phyloP scores from a whole-genome alignment of 2,797 vertebrate genomes.

The Gila robusta region DNA sequence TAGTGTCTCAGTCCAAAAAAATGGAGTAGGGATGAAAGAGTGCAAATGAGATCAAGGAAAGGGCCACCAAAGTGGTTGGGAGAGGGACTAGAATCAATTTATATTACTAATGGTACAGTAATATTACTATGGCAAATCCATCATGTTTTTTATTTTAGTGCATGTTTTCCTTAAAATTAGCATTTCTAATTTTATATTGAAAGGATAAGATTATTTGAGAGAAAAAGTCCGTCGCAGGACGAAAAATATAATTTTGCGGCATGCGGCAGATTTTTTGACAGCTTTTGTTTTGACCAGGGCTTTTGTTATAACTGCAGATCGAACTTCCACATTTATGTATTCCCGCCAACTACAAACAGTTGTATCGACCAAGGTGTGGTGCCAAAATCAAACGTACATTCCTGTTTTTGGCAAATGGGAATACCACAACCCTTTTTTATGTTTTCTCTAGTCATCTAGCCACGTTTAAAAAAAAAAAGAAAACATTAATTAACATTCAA shows the following conservation, averaged over 20 bases:
- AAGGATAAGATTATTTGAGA: not conserved
- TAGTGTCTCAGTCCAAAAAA: conserved; percentile 42
- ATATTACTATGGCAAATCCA: not conserved
- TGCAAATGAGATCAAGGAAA: conserved; percentile 21
- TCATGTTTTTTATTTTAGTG: not conserved
- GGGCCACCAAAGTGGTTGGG: conserved; percentile 29
- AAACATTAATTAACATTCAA: not conserved
- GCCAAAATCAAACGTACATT: not conserved
- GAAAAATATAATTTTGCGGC: not conserved
- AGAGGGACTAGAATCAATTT: not conserved
- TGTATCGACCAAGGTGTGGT: not conserved
- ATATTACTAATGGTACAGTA: not conserved
- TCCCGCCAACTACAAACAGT: not conserved
- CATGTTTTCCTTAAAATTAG: not conserved
- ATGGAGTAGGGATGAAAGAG: not conserved
- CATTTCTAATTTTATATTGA: not conserved
- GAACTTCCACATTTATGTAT: not conserved
- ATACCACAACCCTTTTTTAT: not conserved
- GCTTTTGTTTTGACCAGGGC: not conserved
- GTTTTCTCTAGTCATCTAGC: not conserved
- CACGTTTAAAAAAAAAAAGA: not conserved
- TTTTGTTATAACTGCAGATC: not conserved
- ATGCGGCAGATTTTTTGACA: not conserved
- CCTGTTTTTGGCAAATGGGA: not conserved
- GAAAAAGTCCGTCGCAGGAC: not conserved